Evolutionary conservation across 2,888 invertebrate species (phyloP), one percentile per base, ranked within the genome.

Genomic region (Blastobasis lacticolella): DNA sequence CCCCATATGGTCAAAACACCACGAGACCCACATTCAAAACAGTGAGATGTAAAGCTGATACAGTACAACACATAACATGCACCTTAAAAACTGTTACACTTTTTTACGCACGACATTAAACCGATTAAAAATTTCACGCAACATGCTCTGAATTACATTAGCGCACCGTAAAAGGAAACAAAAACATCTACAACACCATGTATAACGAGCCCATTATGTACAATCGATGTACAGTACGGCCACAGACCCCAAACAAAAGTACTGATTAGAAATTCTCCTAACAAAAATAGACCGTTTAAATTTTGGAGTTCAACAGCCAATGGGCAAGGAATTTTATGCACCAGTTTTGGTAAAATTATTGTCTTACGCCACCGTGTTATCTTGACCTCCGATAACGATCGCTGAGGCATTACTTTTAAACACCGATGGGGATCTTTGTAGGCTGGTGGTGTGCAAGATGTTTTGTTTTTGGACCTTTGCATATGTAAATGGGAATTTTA

Each of bases 271-370:
- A 73, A 75, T 78, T 78, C 69, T 59, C 62, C 64, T 64, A 66
- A 64, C 60, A 66, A 67, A 71, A 69, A 67, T 65, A 54, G 62
- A 80, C 80, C 81, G 81, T 74, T 71, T 43, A 73, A 72, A 69
- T 64, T 45, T 5, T 56, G 54, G 55, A 63, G 80, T 78, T 81
- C 78, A 77, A 78, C 68, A 81, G 57, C 76, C 82, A 68, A 66
- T 66, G 57, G 64, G 66, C 62, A 64, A 59, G 55, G 57, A 61
- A 77, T 83, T 79, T 75, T 79, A 81, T 81, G 86, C 85, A 81
- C 83, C 71, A 84, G 71, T 82, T 85, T 71, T 53, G 62, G 71
- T 65, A 70, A 23, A 71, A 69, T 54, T 74, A 71, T 69, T 64
- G 63, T 69, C 57, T 58, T 49, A 51, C 38, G 9, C n/a, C n/a